Percentiles rank a stretch among this genome's conserved stretches.
These are phyloP conservation scores for Drosophila willistoni DNA, from an alignment of 1,140 invertebrate species.

Conservation along the genomic window DNA sequence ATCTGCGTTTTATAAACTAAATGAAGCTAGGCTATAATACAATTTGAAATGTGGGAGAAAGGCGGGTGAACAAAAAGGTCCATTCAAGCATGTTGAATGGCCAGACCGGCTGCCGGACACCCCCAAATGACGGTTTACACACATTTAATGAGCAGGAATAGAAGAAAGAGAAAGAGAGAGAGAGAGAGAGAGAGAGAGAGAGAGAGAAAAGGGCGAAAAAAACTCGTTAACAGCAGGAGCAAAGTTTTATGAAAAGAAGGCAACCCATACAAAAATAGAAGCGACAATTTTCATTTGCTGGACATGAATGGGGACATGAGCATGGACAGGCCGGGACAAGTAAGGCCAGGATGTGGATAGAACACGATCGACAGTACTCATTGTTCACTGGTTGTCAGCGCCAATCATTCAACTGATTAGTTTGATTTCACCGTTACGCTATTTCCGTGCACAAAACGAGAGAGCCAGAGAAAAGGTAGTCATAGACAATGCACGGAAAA, in stretches of 20 bases:
- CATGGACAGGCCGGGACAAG: neutral
- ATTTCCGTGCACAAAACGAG: constrained; percentile 66
- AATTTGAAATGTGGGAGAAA: constrained; percentile 52
- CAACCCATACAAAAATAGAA: constrained; percentile 22
- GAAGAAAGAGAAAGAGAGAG: neutral
- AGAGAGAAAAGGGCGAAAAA: constrained; percentile 29
- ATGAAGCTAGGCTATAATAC: constrained; percentile 71
- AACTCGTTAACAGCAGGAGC: constrained; percentile 68
- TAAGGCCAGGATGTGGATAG: neutral
- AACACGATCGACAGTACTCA: constrained; percentile 34
- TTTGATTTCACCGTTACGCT: constrained; percentile 72
- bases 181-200: neutral
- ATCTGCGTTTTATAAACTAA: constrained; percentile 65
- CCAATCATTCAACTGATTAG: constrained; percentile 80
- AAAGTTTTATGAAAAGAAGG: constrained; percentile 42
- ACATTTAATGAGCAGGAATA: constrained; percentile 46
- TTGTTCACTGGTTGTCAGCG: constrained; percentile 63
- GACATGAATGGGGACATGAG: constrained; percentile 10
- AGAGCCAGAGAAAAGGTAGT: constrained; percentile 1
- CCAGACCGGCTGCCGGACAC: constrained; percentile 1
- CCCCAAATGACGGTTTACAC: constrained; percentile 42
- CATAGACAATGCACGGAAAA: constrained; percentile 24
- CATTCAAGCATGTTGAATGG: constrained; percentile 22
- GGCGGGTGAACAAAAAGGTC: constrained; percentile 15
- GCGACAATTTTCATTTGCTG: constrained; percentile 63